Evolutionary conservation across 2,888 invertebrate genomes (phyloP).

Genomic region (Caenorhabditis zanzibari): DNA sequence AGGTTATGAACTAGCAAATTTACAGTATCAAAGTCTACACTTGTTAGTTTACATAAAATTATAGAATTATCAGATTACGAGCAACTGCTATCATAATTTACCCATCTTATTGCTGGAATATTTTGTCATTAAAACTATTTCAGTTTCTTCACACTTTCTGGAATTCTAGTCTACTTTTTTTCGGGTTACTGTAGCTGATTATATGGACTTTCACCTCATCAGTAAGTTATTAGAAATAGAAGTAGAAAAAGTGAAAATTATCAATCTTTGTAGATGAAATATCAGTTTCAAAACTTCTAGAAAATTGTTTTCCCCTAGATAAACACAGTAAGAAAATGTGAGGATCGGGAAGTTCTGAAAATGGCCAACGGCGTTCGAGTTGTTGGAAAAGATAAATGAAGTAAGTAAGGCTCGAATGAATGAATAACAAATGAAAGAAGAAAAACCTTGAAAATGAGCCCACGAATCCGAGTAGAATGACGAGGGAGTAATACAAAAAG

Average conservation of each 20-base stretch:
- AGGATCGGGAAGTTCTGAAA: slow-evolving; percentile 5
- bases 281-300: no score
- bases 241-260: no score
- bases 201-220: no score
- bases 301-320: neutral
- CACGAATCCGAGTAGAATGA: neutral
- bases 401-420: neutral
- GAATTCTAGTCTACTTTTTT: neutral
- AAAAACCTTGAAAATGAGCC: neutral
- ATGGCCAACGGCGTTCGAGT: slow-evolving; percentile 6
- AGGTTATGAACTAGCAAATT: no score
- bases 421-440: slow-evolving; percentile 9
- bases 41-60: slow-evolving; percentile 1
- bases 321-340: neutral
- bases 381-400: neutral
- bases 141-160: neutral
- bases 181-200: no score
- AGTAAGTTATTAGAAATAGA: no score
- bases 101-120: neutral
- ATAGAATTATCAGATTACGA: neutral
- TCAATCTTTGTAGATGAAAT: no score
- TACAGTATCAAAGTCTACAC: neutral
- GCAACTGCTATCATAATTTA: slow-evolving; percentile 4
- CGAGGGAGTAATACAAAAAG: neutral
- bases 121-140: slow-evolving; percentile 8